A percentile compares a stretch with the other conserved stretches of the same genome.
phyloP scores from a whole-genome alignment of 2,113 vertebrate genomes.

The Ranitomeya imitator region DNA sequence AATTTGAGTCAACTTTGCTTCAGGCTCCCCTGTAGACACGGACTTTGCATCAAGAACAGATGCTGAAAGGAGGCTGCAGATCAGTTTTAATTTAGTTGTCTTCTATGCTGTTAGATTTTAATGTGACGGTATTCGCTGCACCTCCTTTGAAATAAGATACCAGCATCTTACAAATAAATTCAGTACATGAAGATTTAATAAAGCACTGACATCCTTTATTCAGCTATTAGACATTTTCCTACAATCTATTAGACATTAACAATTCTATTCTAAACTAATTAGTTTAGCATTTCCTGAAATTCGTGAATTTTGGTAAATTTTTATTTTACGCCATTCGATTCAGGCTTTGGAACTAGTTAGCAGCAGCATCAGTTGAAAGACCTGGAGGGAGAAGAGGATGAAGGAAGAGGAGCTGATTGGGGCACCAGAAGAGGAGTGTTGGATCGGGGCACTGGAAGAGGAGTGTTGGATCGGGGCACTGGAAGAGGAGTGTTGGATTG shows the following conservation, averaged over 20 bases:
- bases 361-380: no score
- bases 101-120: conserved; percentile 6
- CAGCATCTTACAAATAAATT: not conserved
- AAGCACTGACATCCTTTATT: not conserved
- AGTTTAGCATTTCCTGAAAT: no score
- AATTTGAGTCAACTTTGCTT: conserved; percentile 46
- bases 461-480: no score
- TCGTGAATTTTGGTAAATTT: no score
- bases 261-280: no score
- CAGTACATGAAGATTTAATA: not conserved
- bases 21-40: conserved; percentile 41
- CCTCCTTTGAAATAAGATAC: not conserved
- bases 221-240: not conserved
- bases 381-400: no score
- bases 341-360: no score
- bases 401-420: no score
- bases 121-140: conserved; percentile 5
- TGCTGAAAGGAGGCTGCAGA: conserved; percentile 25
- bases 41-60: conserved; percentile 42
- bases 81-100: conserved; percentile 43
- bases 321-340: no score
- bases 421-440: no score
- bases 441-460: no score
- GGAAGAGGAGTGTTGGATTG: no score
- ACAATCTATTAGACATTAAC: not conserved